phyloP scores from a whole-genome alignment of 2,888 invertebrate species.

The Rhamnusium bicolor region DNA sequence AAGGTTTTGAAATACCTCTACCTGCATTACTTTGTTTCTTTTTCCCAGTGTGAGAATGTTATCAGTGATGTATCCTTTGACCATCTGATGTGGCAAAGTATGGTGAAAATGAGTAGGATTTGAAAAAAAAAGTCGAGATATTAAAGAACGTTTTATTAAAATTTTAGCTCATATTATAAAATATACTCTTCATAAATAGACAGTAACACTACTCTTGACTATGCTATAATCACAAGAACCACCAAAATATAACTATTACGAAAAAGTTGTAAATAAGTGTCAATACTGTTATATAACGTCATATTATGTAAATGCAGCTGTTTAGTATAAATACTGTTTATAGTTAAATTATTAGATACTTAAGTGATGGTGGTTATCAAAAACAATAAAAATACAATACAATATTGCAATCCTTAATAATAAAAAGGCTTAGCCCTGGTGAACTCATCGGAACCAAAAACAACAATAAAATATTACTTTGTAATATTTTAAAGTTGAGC shows the following conservation, averaged over 20 bases:
- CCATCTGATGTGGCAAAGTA: neutral
- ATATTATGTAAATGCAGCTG: slow-evolving; percentile 16
- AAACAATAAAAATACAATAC: neutral
- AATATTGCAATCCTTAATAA: slow-evolving; percentile 25
- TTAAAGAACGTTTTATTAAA: slow-evolving; percentile 39
- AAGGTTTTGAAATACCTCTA: too few species aligned
- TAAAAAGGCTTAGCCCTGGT: slow-evolving; percentile 37
- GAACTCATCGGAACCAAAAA: slow-evolving; percentile 18
- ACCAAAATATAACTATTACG: slow-evolving; percentile 30
- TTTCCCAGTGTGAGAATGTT: too few species aligned
- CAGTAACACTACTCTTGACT: slow-evolving; percentile 37
- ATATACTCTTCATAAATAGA: slow-evolving; percentile 40
- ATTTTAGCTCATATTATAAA: slow-evolving; percentile 34
- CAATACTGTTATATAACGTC: slow-evolving; percentile 30
- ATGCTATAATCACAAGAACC: slow-evolving; percentile 44
- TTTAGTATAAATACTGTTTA: slow-evolving; percentile 28
- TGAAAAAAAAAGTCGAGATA: neutral
- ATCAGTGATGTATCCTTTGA: too few species aligned
- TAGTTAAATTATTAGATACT: slow-evolving; percentile 18
- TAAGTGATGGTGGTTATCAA: slow-evolving; percentile 18
- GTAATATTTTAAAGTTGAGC: slow-evolving; percentile 36
- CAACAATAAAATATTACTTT: slow-evolving; percentile 36
- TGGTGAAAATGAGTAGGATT: neutral
- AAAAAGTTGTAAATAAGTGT: slow-evolving; percentile 24
- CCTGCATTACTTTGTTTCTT: too few species aligned